Evolutionary conservation across 2,113 vertebrate species (phyloP), one percentile per base, ranked within the genome.

Genomic region (Syngnathus floridae): DNA sequence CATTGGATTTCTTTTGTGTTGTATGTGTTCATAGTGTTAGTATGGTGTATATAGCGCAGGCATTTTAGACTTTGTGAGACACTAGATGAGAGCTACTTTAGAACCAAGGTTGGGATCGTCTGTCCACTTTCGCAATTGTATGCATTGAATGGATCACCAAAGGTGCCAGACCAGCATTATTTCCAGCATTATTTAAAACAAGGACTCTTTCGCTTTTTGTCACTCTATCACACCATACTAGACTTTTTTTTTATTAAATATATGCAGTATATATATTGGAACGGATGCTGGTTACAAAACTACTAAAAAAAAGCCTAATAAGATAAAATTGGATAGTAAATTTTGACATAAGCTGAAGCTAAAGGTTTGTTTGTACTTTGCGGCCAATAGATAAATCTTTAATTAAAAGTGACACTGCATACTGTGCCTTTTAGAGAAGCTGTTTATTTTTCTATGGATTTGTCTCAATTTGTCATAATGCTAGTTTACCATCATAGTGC

Each of bases 401-500:
- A 71, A 69, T 51, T 76, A 77, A 74, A 63, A 72, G 59, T 78
- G 73, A 77, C 81, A 73, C 66, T 84, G 79, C 73, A 86, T 82
- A 64, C 71, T 77, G 91, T 92, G 91, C 91, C 90, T 92, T 92
- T 79, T 80, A 76, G 66, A 83, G 64, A 77, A 84, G 36, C 65
- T 73, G 49, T 46, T 68, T 66, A 72, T 68, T 79, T 76, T 73
- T 72, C 22, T 84, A 76, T 64, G 55, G 72, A 78, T 64, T 54
- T 75, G 76, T 71, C 69, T 69, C 64, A 80, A 74, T 78, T 78
- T 63, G 58, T 86, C 69, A 46, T 48, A 62, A 52, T 76, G 67
- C 69, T 31, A 31, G 26, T 71, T 72, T 67, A 78, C 77, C 72
- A 73, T 73, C 63, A 66, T 26, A 80, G 78, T 79, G 72, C 71